Base-by-base conservation (phyloP, 1,140 invertebrate genomes). In the Hermetia illucens region DNA sequence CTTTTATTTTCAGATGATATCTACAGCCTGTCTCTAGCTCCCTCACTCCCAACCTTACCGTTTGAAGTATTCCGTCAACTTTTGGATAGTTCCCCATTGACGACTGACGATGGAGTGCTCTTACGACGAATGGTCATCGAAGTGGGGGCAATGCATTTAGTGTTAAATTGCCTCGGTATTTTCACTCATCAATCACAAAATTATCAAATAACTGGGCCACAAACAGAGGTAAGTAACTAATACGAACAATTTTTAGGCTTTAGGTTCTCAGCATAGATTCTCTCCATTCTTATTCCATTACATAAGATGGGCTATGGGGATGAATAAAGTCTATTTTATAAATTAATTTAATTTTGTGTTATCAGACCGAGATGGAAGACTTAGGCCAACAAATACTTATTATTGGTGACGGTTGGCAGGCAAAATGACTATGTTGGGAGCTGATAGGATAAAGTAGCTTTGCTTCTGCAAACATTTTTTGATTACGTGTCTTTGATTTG, bases 101-200 rank as follows among this genome's bases (percentile, higher is more conserved):
- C 71, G n/a, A 82, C 82, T 2, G 82, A 87, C 46, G 84, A 88
- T 49, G 87, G 85, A 0, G 65, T 79, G 9, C 55, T 82, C 35
- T 55, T 92, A 31, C 64, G 88, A n/a, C 65, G 77, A 4, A 81
- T 82, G 49, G 79, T 83, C 34, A 72, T 91, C 43, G 80, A 84
- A 34, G 74, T 81, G 18, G 88, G 89, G 10, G 84, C 82, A 24
- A 71, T 91, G 47, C 73, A 87, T 48, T 68, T 93, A 3, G 65
- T 93, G 35, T 69, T 94, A 1, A 80, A 83, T 21, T 93, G 87
- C 54, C 64, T 93, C 16, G 82, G 87, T 1, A 80, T 87, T 5
- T 86, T 94, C 47, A 90, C 88, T 2, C 88, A 92, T 58, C 86
- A 90, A 52, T 55, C 55, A 2, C 50, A 56, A 43, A 52, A 50